phyloP scores from a whole-genome alignment of 2,797 vertebrate genomes.

The Notoglanidium macrostoma region DNA sequence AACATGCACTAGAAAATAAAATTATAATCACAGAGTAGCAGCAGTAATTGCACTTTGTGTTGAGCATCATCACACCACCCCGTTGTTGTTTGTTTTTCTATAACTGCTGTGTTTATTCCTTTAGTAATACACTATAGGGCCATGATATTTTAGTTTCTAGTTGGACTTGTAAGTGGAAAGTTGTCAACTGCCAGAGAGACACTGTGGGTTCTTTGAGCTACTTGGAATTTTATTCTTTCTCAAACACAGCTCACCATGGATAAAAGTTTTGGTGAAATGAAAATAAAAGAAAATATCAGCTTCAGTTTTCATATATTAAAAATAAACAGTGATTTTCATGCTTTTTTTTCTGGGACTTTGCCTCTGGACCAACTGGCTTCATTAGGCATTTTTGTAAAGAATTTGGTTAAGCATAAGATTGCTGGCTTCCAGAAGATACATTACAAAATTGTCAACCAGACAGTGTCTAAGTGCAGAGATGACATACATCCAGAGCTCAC shows the following conservation, averaged over 20 bases:
- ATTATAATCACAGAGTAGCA: not conserved
- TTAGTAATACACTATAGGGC: not conserved
- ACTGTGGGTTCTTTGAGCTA: not conserved
- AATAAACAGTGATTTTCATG: not conserved
- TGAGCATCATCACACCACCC: not conserved
- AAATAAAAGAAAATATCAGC: not conserved
- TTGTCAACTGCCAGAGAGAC: not conserved
- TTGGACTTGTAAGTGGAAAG: not conserved
- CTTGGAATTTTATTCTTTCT: not conserved
- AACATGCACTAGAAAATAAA: not conserved
- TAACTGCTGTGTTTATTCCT: not conserved
- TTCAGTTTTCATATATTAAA: not conserved
- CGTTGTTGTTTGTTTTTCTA: not conserved
- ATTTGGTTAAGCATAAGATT: not conserved
- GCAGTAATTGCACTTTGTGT: not conserved
- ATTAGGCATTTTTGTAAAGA: not conserved
- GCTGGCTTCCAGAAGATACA: not conserved
- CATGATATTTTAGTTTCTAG: not conserved
- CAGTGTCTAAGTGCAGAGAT: not conserved
- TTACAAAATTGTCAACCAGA: not conserved
- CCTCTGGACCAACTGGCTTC: not conserved
- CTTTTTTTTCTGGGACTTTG: not conserved
- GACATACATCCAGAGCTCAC: not conserved
- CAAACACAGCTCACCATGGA: not conserved
- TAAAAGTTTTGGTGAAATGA: not conserved